A percentile compares a stretch with the other conserved stretches of the same genome.
Evolutionary conservation across 2,888 invertebrate species (phyloP).

Genomic region (Sinhomidia bicolor): DNA sequence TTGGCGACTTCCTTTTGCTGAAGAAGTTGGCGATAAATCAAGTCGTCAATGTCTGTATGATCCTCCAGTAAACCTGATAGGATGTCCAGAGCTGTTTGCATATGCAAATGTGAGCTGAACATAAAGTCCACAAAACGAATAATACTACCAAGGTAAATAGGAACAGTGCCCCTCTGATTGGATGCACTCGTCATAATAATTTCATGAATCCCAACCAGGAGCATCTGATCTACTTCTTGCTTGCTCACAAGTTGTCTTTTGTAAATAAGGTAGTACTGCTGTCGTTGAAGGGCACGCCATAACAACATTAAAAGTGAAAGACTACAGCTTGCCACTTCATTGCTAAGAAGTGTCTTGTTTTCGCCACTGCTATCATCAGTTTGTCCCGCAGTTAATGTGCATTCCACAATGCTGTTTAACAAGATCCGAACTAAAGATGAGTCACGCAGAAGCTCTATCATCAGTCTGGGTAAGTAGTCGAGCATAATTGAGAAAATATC

Average conservation of each 20-base stretch:
- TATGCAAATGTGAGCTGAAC: constrained; percentile 58
- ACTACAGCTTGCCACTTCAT: constrained; percentile 86
- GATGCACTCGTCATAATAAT: too few species aligned
- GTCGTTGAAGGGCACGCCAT: constrained; percentile 88
- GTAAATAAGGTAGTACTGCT: constrained; percentile 86
- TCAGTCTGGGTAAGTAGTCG: constrained; percentile 90
- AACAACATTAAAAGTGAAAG: constrained; percentile 89
- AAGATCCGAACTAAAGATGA: constrained; percentile 89
- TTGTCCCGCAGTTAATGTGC: constrained; percentile 89
- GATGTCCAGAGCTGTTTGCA: constrained; percentile 76
- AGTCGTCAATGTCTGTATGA: constrained; percentile 75
- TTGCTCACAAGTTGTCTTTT: constrained; percentile 81
- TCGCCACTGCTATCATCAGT: constrained; percentile 30
- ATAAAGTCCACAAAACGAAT: constrained; percentile 84
- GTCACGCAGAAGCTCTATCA: constrained; percentile 93
- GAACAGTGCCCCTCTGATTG: constrained; percentile 90
- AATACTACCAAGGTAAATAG: constrained; percentile 90
- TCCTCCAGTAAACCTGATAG: constrained; percentile 71
- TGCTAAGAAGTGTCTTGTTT: background rate
- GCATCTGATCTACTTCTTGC: constrained; percentile 81
- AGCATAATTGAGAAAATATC: constrained; percentile 87
- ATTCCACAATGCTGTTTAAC: constrained; percentile 89
- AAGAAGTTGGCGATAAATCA: constrained; percentile 74
- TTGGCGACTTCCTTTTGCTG: constrained; percentile 72
- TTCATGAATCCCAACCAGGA: constrained; percentile 90